Percentiles rank a stretch among this genome's conserved stretches.
These are phyloP conservation scores for Plecturocebus donacophilus DNA, from an alignment of 2,113 vertebrate genomes.

Conservation along the genomic window DNA sequence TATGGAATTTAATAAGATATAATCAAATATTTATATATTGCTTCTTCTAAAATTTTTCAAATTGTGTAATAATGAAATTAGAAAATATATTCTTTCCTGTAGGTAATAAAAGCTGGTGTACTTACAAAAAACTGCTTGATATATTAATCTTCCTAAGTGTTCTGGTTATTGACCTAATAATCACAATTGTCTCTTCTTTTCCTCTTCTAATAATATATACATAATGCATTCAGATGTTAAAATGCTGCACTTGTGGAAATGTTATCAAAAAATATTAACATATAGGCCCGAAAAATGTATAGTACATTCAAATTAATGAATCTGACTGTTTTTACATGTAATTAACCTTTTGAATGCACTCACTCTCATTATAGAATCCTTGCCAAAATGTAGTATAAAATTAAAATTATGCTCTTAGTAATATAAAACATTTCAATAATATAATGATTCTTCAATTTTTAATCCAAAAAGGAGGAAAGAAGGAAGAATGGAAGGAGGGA, in stretches of 20 bases:
- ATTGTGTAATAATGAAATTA: neutral
- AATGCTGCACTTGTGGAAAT: constrained; percentile 5
- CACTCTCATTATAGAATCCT: constrained; percentile 21
- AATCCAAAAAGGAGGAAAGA: neutral
- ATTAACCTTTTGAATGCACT: constrained; percentile 44
- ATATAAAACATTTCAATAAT: neutral
- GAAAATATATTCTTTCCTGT: neutral
- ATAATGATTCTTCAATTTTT: constrained; percentile 25
- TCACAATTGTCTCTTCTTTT: neutral
- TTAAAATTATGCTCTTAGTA: constrained; percentile 20
- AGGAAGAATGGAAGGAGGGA: neutral
- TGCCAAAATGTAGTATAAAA: constrained; percentile 41
- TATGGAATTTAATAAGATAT: constrained; percentile 48
- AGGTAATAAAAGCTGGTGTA: neutral
- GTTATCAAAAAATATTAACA: neutral
- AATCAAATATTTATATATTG: constrained; percentile 3
- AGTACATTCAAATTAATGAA: constrained; percentile 6
- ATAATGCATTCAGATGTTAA: neutral
- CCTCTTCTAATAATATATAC: neutral
- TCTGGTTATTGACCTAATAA: constrained; percentile 4
- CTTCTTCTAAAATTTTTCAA: constrained; percentile 33
- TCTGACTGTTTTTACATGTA: constrained; percentile 12
- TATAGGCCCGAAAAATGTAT: neutral
- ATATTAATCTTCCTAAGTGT: neutral
- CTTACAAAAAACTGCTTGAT: neutral